phyloP scores from a whole-genome alignment of 2,113 vertebrate genomes.

The Halichoeres trimaculatus region DNA sequence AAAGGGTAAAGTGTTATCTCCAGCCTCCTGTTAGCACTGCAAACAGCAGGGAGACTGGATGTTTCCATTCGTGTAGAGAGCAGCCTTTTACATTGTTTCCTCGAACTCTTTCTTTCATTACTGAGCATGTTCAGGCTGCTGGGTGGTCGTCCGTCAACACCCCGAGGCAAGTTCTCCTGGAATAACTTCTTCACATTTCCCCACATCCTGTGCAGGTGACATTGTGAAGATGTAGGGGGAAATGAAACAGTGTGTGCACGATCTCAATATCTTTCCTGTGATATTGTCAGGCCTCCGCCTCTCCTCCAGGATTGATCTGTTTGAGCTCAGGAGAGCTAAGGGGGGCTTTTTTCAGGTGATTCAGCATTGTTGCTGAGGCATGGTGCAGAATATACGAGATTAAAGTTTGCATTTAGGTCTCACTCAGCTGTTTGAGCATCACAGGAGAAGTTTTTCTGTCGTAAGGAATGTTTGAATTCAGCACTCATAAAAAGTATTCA shows the following conservation, averaged over 20 bases:
- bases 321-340: neutral
- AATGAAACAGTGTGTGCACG: constrained; percentile 23
- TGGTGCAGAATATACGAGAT: neutral
- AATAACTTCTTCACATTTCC: constrained; percentile 23
- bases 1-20: constrained; percentile 12
- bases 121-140: constrained; percentile 28
- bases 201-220: constrained; percentile 15
- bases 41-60: constrained; percentile 16
- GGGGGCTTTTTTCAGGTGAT: constrained; percentile 16
- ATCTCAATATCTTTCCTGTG: constrained; percentile 37
- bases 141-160: constrained; percentile 42
- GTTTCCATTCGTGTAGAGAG: constrained; percentile 28
- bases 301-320: constrained; percentile 35
- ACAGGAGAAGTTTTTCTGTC: neutral
- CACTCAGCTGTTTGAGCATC: constrained; percentile 5
- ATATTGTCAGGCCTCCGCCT: constrained; percentile 27
- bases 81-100: constrained; percentile 50
- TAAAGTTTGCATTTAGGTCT: neutral
- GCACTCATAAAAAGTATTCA: neutral
- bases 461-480: neutral
- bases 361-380: constrained; percentile 27
- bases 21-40: neutral
- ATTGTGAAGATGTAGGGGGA: neutral
- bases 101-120: constrained; percentile 57
- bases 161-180: neutral